Evolutionary conservation across 2,888 invertebrate genomes (phyloP), one percentile per base, ranked within the genome.

Genomic region (Meteorus cinctellus): DNA sequence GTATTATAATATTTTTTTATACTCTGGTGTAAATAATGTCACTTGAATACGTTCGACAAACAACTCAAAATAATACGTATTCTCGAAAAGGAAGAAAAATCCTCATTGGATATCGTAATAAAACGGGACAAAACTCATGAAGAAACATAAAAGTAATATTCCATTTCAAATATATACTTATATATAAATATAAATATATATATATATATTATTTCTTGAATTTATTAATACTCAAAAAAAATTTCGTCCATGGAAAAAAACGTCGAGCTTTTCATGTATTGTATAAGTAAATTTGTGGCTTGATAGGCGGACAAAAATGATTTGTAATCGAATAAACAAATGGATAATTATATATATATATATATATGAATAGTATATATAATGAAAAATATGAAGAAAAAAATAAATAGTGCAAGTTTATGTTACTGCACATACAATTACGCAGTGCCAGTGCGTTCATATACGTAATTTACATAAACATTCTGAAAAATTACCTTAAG

Each of bases 241-340:
- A 41, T 41, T 87, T 86, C 88, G 88, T 88, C 87, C 88, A 88
- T 84, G 77, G 81, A 84, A 41, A 85, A 70, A 55, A 86, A 84
- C 86, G 84, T 84, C 89, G 87, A 88, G 88, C 87, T 89, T 89
- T 84, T 85, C 84, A 85, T 84, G 82, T 84, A 81, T 82, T 76
- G 71, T 78, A 74, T 78, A 77, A 81, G 79, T 78, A 76, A 69
- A 74, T 75, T 62, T 68, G 62, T 45, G 63, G 62, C 51, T 70
- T 65, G 36, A 34, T 72, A 45, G 72, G 65, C 63, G 12, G 72
- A 73, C 72, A 62, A 59, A 48, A 73, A 59, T 31, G 16, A 62
- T 74, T 75, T 51, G 3, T 34, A 75, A 65, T 65, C 51, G 69
- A 71, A 74, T 59, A 36, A 55, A 59, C 5, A 72, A 36, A 34